Conservation (phyloP, 2,888 invertebrate species). For the Microchrysa polita region DNA sequence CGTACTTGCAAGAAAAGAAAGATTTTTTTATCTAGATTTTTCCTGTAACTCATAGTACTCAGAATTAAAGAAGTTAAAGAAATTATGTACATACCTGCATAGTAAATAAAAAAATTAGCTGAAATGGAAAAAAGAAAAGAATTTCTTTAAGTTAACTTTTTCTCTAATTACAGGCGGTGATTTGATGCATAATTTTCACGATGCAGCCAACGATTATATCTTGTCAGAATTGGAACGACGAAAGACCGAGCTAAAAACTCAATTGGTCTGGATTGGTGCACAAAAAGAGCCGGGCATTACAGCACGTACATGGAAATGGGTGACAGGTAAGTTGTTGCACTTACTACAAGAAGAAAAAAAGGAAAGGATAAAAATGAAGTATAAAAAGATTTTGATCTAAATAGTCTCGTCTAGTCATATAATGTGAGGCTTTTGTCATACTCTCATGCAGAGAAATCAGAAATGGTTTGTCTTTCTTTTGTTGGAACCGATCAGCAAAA, state of each 20-base stretch:
- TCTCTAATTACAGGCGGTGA: constrained; percentile 58
- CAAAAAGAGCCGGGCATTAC: constrained; percentile 86
- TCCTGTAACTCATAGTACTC: too few relatives aligned
- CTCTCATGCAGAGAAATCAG: too few relatives aligned
- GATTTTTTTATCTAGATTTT: too few relatives aligned
- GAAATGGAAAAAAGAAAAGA: too few relatives aligned
- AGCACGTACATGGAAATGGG: constrained; percentile 89
- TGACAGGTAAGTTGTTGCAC: constrained; percentile 80
- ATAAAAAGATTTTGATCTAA: too few relatives aligned
- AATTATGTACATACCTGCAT: too few relatives aligned
- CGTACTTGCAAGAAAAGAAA: too few relatives aligned
- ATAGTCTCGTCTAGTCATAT: too few relatives aligned
- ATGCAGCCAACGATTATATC: constrained; percentile 65
- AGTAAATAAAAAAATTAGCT: not conserved
- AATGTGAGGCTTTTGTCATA: too few relatives aligned
- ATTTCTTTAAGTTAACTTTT: not conserved
- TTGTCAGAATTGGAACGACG: constrained; percentile 82
- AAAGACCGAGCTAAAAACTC: constrained; percentile 82
- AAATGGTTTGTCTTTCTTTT: too few relatives aligned
- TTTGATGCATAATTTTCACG: constrained; percentile 63
- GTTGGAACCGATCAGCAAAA: too few relatives aligned
- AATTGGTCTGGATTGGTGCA: constrained; percentile 91
- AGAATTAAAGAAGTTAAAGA: too few relatives aligned
- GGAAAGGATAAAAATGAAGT: not conserved
- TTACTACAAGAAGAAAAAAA: not conserved